Evolutionary conservation across 1,140 invertebrate species (phyloP).

Genomic region (Pseudomyrmex flavicornis): DNA sequence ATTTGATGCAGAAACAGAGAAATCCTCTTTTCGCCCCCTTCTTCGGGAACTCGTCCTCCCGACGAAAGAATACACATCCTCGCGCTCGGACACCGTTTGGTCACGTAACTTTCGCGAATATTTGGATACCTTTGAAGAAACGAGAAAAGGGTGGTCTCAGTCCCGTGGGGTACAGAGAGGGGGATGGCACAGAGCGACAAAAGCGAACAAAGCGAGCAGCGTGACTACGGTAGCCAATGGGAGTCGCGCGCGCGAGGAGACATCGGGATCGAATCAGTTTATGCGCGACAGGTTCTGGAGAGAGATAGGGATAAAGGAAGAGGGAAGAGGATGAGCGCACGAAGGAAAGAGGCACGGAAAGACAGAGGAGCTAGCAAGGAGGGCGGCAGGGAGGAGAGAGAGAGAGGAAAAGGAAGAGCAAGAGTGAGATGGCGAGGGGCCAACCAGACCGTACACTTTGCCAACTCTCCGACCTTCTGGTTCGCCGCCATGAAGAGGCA

Average conservation of each 20-base stretch:
- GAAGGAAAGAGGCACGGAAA: conserved; percentile 30
- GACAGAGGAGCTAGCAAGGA: conserved; percentile 1
- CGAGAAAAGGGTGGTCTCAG: conserved; percentile 44
- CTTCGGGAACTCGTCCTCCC: background rate
- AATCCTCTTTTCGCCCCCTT: conserved; percentile 2
- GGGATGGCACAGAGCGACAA: conserved; percentile 43
- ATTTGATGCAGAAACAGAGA: conserved; percentile 58
- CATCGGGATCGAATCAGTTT: conserved; percentile 82
- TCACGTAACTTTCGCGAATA: conserved; percentile 68
- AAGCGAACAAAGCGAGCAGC: conserved; percentile 70
- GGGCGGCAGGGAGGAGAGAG: background rate
- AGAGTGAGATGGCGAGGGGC: conserved; percentile 70
- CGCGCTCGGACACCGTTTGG: conserved; percentile 31
- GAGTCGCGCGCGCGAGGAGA: conserved; percentile 74
- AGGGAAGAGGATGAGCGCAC: conserved; percentile 27
- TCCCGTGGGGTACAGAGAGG: conserved; percentile 40
- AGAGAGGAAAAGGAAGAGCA: conserved; percentile 37
- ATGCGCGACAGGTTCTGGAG: conserved; percentile 82
- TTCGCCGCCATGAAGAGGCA: conserved; percentile 80
- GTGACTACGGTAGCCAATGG: conserved; percentile 77
- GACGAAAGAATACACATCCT: conserved; percentile 27
- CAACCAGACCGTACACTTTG: conserved; percentile 76
- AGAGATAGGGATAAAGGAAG: conserved; percentile 60
- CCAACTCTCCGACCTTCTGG: conserved; percentile 77
- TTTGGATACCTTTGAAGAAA: conserved; percentile 50